phyloP scores from a whole-genome alignment of 2,113 vertebrate species.

The Rhinoptilus africanus region DNA sequence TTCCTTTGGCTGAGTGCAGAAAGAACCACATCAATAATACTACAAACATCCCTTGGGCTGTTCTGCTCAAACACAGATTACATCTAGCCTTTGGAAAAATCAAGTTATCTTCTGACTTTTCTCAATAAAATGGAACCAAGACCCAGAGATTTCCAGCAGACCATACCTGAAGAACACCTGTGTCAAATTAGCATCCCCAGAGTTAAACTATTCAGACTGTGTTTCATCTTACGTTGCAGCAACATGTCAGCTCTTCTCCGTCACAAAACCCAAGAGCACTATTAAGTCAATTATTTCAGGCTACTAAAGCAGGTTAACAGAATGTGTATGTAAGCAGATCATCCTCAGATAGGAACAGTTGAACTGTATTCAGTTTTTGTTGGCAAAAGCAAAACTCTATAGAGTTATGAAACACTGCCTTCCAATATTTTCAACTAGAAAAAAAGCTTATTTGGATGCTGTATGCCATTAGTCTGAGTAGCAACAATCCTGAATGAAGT shows the following conservation, averaged over 20 bases:
- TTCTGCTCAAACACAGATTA: neutral
- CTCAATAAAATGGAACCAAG: neutral
- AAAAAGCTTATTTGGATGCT: neutral
- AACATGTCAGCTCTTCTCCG: neutral
- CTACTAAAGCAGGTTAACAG: neutral
- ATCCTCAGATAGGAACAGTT: neutral
- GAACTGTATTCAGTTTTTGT: neutral
- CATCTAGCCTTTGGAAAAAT: neutral
- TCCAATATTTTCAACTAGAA: neutral
- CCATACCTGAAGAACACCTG: neutral
- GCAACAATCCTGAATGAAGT: neutral
- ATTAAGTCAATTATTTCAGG: neutral
- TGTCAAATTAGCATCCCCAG: neutral
- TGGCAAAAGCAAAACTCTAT: neutral
- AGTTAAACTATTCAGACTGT: neutral
- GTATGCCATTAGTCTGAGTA: neutral
- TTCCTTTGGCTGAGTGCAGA: neutral
- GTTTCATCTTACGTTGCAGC: neutral
- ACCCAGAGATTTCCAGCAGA: neutral
- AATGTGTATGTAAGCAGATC: neutral
- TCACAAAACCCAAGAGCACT: neutral
- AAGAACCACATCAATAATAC: neutral
- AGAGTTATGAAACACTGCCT: neutral
- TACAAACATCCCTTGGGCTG: neutral
- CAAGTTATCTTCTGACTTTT: neutral